Evolutionary conservation across 1,140 invertebrate species (phyloP), one percentile per base, ranked within the genome.

Genomic region (Oryctes rhinoceros): DNA sequence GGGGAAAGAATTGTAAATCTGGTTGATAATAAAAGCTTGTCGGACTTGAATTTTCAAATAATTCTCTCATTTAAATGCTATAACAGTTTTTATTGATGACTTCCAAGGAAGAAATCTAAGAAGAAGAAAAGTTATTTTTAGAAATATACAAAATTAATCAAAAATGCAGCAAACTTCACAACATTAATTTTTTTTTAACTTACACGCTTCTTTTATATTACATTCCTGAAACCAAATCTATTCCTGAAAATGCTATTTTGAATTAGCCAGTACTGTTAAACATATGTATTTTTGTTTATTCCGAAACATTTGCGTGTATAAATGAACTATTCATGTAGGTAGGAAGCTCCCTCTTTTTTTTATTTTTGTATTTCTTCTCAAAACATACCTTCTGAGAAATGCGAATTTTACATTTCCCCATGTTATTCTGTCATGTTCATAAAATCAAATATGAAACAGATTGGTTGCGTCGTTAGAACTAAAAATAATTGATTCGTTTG

Each of bases 401-500:
- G 6, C 5, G 18, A 59, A 18, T 59, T 59, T 59, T 59, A 59
- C 53, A 59, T 59, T 59, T 59, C 15, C 53, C 15, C 53, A 59
- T 18, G 10, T 59, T 59, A 59, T 59, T 59, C 3, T 15, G 24
- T 30, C 24, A 30, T 15, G 6, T 59, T 18, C 53, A 59, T 59
- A 59, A 59, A 59, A n/a, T 59, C 15, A 59, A 59, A 59, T 59
- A 59, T 59, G 53, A 59, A 59, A n/a, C 53, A 59, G 53, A 59
- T 44, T 44, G 39, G 53, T 59, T 15, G 18, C 53, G 18, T 2
- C 18, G 53, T 59, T 59, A 18, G 53, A 59, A 59, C 53, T 59
- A 59, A 59, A 59, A 59, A 59, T 59, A 59, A 59, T 59, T 59
- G 15, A 59, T n/a, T 59, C 53, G 53, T 59, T 59, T 59, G 53